These are phyloP conservation scores for Sparidentex hasta DNA, from an alignment of 2,797 vertebrate species.

Conservation along the genomic window DNA sequence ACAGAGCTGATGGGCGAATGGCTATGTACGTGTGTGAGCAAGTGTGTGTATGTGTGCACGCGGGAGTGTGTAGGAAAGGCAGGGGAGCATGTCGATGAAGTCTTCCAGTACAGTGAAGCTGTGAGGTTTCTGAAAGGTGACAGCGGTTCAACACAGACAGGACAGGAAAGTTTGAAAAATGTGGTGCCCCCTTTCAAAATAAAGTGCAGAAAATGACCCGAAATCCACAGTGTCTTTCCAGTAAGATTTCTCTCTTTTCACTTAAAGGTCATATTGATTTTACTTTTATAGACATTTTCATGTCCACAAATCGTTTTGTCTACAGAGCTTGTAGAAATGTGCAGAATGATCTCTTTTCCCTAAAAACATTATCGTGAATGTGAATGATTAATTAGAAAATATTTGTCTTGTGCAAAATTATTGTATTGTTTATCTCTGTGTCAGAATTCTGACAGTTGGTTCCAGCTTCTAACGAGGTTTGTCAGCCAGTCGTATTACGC, in stretches of 20 bases:
- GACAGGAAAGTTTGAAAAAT: slow-evolving; percentile 32
- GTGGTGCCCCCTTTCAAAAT: slow-evolving; percentile 48
- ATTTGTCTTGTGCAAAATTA: too few species aligned
- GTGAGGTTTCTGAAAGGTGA: slow-evolving; percentile 71
- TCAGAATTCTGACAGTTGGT: too few species aligned
- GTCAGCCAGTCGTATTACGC: too few species aligned
- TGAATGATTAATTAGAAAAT: too few species aligned
- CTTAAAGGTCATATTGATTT: too few species aligned
- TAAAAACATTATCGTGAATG: too few species aligned
- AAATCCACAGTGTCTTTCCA: slow-evolving; percentile 1
- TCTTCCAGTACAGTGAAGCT: slow-evolving; percentile 72
- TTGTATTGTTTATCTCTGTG: too few species aligned
- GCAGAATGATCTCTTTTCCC: too few species aligned
- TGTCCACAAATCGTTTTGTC: not conserved
- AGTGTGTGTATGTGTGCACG: slow-evolving; percentile 47
- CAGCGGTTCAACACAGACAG: slow-evolving; percentile 52
- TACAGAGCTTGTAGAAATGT: not conserved
- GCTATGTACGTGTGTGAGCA: slow-evolving; percentile 17
- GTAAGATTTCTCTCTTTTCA: too few species aligned
- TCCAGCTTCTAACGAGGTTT: too few species aligned
- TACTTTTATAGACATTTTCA: too few species aligned
- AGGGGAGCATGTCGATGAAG: slow-evolving; percentile 63
- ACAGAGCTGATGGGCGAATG: slow-evolving; percentile 57
- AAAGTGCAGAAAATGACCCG: slow-evolving; percentile 33
- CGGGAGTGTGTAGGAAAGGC: slow-evolving; percentile 50